These are phyloP conservation scores for Apodemus sylvaticus DNA, from an alignment of 2,113 vertebrate genomes.

Conservation along the genomic window DNA sequence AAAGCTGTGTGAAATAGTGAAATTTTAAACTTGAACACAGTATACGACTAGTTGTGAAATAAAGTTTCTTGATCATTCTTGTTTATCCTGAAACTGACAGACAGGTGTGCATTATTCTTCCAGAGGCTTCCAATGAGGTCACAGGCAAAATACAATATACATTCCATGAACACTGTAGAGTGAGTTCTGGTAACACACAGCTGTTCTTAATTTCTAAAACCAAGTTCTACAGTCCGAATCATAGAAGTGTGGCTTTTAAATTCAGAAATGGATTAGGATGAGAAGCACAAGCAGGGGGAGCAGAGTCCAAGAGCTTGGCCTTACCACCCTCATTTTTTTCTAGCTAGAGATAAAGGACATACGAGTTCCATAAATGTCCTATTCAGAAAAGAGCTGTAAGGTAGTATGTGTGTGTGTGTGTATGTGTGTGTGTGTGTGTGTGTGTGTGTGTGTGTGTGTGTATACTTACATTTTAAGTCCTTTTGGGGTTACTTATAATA, in stretches of 20 bases:
- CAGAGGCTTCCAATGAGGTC: slow-evolving; percentile 20
- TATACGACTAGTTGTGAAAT: slow-evolving; percentile 40
- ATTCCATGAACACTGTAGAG: neutral
- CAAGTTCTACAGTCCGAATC: neutral
- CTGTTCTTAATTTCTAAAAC: slow-evolving; percentile 53
- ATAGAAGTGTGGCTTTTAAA: slow-evolving; percentile 6
- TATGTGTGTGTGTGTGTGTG: too few relatives aligned
- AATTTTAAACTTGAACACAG: slow-evolving; percentile 26
- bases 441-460: too few relatives aligned
- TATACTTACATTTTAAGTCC: neutral
- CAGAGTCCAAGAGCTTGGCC: neutral
- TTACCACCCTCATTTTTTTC: too few relatives aligned
- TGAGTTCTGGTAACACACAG: slow-evolving; percentile 5
- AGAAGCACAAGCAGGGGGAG: neutral
- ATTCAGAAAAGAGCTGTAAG: neutral
- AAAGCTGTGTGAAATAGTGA: slow-evolving; percentile 17
- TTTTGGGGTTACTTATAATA: neutral
- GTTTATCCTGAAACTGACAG: slow-evolving; percentile 54
- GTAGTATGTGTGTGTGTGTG: neutral
- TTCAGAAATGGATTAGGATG: slow-evolving; percentile 30
- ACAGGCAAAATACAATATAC: slow-evolving; percentile 32
- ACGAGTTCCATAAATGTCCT: neutral
- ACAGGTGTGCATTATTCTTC: slow-evolving; percentile 50
- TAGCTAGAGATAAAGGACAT: neutral
- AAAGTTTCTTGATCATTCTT: slow-evolving; percentile 43